phyloP scores from a whole-genome alignment of 2,797 vertebrate species.

The Sebastes itinus region DNA sequence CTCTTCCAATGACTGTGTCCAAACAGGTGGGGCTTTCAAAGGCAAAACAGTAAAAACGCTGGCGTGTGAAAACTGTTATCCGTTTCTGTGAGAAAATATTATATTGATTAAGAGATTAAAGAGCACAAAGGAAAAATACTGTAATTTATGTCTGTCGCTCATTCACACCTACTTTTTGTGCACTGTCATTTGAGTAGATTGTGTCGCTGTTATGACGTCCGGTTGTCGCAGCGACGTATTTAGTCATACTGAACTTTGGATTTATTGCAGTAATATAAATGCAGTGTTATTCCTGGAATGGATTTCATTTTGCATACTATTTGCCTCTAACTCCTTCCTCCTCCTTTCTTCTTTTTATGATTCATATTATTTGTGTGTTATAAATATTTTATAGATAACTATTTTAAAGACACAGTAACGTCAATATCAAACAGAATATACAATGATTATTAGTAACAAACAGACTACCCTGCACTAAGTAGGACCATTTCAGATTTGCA shows the following conservation, averaged over 20 bases:
- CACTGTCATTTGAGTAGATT: background rate
- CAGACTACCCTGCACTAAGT: too few species aligned
- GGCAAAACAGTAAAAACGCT: background rate
- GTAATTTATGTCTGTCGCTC: accelerated
- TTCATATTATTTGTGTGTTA: background rate
- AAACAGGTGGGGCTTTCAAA: background rate
- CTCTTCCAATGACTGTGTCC: background rate
- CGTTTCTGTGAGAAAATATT: background rate
- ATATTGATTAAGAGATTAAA: background rate
- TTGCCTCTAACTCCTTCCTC: background rate
- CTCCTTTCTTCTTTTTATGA: background rate
- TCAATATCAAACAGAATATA: background rate
- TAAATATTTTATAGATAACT: background rate
- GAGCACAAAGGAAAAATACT: accelerated
- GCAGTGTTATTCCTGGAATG: background rate
- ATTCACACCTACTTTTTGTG: background rate
- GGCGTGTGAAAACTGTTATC: background rate
- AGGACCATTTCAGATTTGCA: background rate
- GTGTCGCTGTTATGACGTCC: background rate
- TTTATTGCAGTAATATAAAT: background rate
- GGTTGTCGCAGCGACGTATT: accelerated
- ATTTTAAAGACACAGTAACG: background rate
- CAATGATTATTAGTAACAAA: background rate
- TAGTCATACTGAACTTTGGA: background rate
- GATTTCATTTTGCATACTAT: background rate